Conservation (phyloP, 2,888 invertebrate species). For the Mesorhabditis spiculigera region DNA sequence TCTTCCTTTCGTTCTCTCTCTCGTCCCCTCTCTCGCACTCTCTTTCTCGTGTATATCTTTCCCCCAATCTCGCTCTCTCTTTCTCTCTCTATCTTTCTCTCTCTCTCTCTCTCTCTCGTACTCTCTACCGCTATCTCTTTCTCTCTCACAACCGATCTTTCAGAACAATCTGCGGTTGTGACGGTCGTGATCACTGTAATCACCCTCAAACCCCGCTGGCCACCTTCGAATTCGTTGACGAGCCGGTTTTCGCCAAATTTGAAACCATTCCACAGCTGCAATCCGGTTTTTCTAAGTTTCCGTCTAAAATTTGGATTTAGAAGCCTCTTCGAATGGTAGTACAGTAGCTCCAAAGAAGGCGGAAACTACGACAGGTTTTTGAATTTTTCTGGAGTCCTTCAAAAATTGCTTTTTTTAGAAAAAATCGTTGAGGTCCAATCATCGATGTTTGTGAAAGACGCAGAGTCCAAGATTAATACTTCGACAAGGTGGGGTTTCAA, state of each 20-base stretch:
- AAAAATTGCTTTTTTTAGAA: not conserved
- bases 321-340: not conserved
- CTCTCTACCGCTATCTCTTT: no score
- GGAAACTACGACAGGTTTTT: no score
- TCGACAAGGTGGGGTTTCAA: not conserved
- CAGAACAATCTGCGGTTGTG: conserved; percentile 29
- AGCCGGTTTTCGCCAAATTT: conserved; percentile 20
- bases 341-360: no score
- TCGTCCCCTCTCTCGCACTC: no score
- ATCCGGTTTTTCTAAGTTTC: conserved; percentile 10
- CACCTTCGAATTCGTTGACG: conserved; percentile 21
- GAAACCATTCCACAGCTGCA: conserved; percentile 33
- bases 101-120: no score
- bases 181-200: conserved; percentile 24
- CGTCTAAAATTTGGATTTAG: not conserved
- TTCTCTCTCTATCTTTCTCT: no score
- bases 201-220: conserved; percentile 22
- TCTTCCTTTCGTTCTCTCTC: no score
- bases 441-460: not conserved
- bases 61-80: no score
- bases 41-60: no score
- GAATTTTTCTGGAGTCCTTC: no score
- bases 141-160: no score
- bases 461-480: not conserved
- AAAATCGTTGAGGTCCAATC: not conserved